A percentile compares a stretch with the other conserved stretches of the same genome.
These are phyloP conservation scores for Xestia ashworthii DNA, from an alignment of 2,888 invertebrate species.

Conservation along the genomic window DNA sequence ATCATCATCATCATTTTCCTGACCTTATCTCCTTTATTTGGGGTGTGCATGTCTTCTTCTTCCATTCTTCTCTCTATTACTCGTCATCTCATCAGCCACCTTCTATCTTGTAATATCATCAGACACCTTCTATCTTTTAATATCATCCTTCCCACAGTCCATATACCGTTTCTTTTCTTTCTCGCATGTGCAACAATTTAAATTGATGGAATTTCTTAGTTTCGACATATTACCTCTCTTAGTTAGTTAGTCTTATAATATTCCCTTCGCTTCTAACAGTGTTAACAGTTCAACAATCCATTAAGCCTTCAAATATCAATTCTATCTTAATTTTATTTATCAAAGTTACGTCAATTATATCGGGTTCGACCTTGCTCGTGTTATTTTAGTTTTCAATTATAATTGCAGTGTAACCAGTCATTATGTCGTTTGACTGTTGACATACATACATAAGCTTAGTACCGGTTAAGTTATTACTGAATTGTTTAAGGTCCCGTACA, in stretches of 20 bases:
- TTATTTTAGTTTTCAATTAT: constrained; percentile 56
- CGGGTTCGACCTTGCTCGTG: constrained; percentile 51
- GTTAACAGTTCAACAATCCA: neutral
- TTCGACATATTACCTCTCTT: neutral
- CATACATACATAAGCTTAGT: constrained; percentile 44
- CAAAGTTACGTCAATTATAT: constrained; percentile 43
- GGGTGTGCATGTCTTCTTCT: neutral
- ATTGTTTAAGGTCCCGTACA: constrained; percentile 18
- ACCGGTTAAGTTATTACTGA: constrained; percentile 11
- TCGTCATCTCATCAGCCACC: too few species aligned
- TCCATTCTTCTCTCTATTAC: neutral
- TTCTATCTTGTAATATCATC: too few species aligned
- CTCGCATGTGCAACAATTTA: neutral
- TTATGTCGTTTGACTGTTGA: constrained; percentile 50
- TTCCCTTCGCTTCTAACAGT: neutral
- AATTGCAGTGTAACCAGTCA: constrained; percentile 27
- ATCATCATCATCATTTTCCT: neutral
- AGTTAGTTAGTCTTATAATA: neutral
- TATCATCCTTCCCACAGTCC: neutral
- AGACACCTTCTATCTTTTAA: neutral
- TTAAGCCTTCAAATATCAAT: constrained; percentile 33
- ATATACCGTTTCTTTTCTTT: neutral
- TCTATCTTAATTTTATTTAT: constrained; percentile 17
- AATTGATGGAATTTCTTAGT: neutral
- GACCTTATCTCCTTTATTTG: neutral